These are phyloP conservation scores for Microtus agrestis DNA, from an alignment of 2,797 vertebrate species.

Conservation along the genomic window DNA sequence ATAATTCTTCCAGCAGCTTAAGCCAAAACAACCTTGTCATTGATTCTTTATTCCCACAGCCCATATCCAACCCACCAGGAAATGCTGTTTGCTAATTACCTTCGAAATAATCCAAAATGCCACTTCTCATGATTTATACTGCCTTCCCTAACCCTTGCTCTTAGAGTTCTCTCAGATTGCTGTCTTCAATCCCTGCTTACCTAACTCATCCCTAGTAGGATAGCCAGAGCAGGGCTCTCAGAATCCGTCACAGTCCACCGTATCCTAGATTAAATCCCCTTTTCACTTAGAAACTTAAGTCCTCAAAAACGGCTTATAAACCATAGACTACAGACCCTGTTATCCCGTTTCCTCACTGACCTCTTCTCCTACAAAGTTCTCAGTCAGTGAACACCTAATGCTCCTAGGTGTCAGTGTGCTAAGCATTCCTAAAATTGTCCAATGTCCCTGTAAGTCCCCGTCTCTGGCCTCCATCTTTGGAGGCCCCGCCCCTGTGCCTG, in stretches of 20 bases:
- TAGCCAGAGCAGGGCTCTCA: not conserved
- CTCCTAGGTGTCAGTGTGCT: not conserved
- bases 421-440: not conserved
- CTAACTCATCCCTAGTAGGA: not conserved
- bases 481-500: too few relatives aligned
- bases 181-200: not conserved
- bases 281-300: not conserved
- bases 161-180: not conserved
- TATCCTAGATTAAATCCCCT: not conserved
- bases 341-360: not conserved
- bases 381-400: not conserved
- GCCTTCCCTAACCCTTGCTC: not conserved
- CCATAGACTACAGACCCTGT: not conserved
- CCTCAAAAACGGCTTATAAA: not conserved
- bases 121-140: not conserved
- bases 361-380: not conserved
- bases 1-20: slow-evolving; percentile 17
- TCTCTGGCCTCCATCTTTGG: too few relatives aligned
- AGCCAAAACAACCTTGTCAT: not conserved
- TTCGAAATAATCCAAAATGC: slow-evolving; percentile 15
- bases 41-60: not conserved
- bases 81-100: slow-evolving; percentile 17
- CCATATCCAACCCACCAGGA: not conserved
- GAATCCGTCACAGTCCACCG: not conserved
- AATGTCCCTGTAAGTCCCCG: not conserved